phyloP scores from a whole-genome alignment of 2,888 invertebrate species.

The Phaedon cochleariae region DNA sequence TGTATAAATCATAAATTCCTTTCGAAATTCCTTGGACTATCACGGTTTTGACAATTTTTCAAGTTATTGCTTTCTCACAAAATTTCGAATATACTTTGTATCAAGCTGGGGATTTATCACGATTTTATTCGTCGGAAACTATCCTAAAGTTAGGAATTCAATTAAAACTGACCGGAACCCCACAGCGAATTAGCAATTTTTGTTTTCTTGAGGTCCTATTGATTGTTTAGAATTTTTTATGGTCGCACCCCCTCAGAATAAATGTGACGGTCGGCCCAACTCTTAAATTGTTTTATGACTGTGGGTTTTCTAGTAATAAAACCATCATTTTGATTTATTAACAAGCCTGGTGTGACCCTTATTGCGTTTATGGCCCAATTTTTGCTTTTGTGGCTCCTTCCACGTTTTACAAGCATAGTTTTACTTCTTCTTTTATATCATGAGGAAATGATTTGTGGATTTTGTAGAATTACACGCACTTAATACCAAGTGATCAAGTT shows the following conservation, averaged over 20 bases:
- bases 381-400: slow-evolving; percentile 37
- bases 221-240: slow-evolving; percentile 27
- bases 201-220: slow-evolving; percentile 21
- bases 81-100: background rate
- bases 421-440: slow-evolving; percentile 22
- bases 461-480: background rate
- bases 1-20: too few species aligned
- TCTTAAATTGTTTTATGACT: slow-evolving; percentile 46
- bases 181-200: slow-evolving; percentile 34
- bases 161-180: slow-evolving; percentile 28
- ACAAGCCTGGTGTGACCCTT: slow-evolving; percentile 41
- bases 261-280: slow-evolving; percentile 28
- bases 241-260: slow-evolving; percentile 31
- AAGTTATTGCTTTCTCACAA: background rate
- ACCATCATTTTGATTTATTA: slow-evolving; percentile 54
- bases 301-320: slow-evolving; percentile 48
- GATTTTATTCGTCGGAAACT: slow-evolving; percentile 11
- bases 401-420: slow-evolving; percentile 34
- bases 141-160: slow-evolving; percentile 16
- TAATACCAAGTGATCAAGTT: too few species aligned
- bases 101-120: slow-evolving; percentile 10
- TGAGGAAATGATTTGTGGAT: slow-evolving; percentile 26
- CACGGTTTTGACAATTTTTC: too few species aligned
- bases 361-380: slow-evolving; percentile 49
- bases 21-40: too few species aligned